These are phyloP conservation scores for Cranoglanis bouderius DNA, from an alignment of 2,113 vertebrate genomes.

Conservation along the genomic window DNA sequence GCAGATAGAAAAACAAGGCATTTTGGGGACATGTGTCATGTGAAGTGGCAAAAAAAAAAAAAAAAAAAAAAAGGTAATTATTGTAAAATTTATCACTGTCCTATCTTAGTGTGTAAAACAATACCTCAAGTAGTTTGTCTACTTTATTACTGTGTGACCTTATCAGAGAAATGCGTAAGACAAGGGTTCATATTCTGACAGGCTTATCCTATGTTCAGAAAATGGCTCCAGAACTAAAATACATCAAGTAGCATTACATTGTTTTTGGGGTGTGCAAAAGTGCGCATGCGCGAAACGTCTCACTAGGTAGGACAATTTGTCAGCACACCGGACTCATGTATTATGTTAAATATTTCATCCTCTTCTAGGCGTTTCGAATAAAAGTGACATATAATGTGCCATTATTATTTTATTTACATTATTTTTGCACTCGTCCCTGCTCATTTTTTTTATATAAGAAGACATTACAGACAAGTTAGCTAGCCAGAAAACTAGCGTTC, in stretches of 20 bases:
- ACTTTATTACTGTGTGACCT: not conserved
- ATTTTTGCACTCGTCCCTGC: not conserved
- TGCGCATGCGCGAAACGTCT: slow-evolving; percentile 1
- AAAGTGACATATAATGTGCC: not conserved
- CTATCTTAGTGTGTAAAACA: not conserved
- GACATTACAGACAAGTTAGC: not conserved
- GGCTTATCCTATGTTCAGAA: not conserved
- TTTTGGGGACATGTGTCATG: not conserved
- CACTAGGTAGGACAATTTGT: not conserved
- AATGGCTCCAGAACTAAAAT: not conserved
- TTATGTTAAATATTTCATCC: not conserved
- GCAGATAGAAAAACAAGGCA: not conserved
- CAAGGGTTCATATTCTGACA: not conserved
- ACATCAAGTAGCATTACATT: not conserved
- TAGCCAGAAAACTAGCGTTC: not conserved
- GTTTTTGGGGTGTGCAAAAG: not conserved
- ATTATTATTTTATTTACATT: not conserved
- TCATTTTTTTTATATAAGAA: not conserved
- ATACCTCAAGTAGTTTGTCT: not conserved
- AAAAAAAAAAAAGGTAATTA: not conserved
- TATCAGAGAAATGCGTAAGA: not conserved
- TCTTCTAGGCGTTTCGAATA: not conserved
- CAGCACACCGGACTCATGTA: not conserved
- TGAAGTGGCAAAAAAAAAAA: not conserved
- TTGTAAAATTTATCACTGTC: not conserved